Evolutionary conservation across 2,888 invertebrate genomes (phyloP).

Genomic region (Drosophila affinis): DNA sequence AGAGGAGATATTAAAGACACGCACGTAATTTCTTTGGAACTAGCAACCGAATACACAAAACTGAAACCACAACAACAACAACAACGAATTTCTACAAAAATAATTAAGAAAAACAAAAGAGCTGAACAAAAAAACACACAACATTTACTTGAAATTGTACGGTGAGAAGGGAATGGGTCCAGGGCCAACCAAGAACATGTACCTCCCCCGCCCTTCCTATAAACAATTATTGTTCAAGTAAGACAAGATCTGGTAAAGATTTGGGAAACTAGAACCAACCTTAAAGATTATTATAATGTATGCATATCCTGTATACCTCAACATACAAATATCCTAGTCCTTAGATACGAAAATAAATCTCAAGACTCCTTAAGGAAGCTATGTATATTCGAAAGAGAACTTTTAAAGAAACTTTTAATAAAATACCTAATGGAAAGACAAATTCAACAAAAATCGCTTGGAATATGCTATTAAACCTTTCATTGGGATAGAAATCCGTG

Average conservation of each 20-base stretch:
- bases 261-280: neutral
- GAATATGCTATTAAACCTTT: neutral
- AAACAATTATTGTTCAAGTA: neutral
- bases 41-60: slow-evolving; percentile 16
- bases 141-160: slow-evolving; percentile 36
- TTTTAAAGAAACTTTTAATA: no score
- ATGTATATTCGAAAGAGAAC: no score
- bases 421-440: no score
- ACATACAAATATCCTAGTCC: no score
- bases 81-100: slow-evolving; percentile 61
- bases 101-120: slow-evolving; percentile 61
- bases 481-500: no score
- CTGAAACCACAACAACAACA: slow-evolving; percentile 27
- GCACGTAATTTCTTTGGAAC: slow-evolving; percentile 72
- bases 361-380: no score
- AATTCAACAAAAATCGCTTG: neutral
- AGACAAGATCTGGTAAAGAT: neutral
- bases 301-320: no score
- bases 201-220: neutral
- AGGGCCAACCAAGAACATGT: neutral
- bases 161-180: neutral
- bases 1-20: slow-evolving; percentile 55
- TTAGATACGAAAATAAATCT: no score
- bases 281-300: no score
- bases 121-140: slow-evolving; percentile 17